These are phyloP conservation scores for Drosophila algonquin DNA, from an alignment of 2,888 invertebrate genomes.

Conservation along the genomic window DNA sequence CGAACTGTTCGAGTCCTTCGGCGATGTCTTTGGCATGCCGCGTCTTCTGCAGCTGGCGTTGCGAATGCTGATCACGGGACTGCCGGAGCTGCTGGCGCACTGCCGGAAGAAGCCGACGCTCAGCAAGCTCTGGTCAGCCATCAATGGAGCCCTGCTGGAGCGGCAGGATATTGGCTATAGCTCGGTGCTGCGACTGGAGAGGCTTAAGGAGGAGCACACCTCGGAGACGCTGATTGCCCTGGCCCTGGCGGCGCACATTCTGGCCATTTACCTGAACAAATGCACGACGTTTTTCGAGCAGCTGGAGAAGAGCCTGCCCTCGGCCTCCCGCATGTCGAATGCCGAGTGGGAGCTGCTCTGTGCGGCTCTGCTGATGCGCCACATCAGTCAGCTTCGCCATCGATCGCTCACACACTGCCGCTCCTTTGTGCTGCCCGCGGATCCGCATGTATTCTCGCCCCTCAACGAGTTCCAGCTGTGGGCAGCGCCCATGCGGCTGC, in stretches of 20 bases:
- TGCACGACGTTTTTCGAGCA: slow-evolving; percentile 70
- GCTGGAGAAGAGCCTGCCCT: slow-evolving; percentile 65
- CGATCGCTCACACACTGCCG: slow-evolving; percentile 69
- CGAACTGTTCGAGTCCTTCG: slow-evolving; percentile 68
- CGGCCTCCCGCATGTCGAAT: slow-evolving; percentile 61
- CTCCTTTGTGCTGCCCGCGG: slow-evolving; percentile 70
- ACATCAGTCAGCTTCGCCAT: slow-evolving; percentile 68
- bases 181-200: slow-evolving; percentile 61
- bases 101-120: slow-evolving; percentile 73
- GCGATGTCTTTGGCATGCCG: slow-evolving; percentile 63
- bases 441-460: slow-evolving; percentile 69
- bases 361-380: slow-evolving; percentile 66
- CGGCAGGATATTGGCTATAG: slow-evolving; percentile 67
- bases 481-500: slow-evolving; percentile 61
- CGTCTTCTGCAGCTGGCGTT: slow-evolving; percentile 68
- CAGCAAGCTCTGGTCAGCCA: slow-evolving; percentile 67
- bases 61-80: slow-evolving; percentile 68
- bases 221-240: slow-evolving; percentile 50
- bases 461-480: slow-evolving; percentile 66
- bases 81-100: slow-evolving; percentile 66
- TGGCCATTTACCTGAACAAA: slow-evolving; percentile 69
- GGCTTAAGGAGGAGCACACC: slow-evolving; percentile 55
- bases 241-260: slow-evolving; percentile 64
- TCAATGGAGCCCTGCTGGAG: slow-evolving; percentile 65
- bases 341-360: slow-evolving; percentile 70